Percentiles rank a stretch among this genome's conserved stretches.
phyloP scores from a whole-genome alignment of 2,888 invertebrate genomes.

The Allacma fusca region DNA sequence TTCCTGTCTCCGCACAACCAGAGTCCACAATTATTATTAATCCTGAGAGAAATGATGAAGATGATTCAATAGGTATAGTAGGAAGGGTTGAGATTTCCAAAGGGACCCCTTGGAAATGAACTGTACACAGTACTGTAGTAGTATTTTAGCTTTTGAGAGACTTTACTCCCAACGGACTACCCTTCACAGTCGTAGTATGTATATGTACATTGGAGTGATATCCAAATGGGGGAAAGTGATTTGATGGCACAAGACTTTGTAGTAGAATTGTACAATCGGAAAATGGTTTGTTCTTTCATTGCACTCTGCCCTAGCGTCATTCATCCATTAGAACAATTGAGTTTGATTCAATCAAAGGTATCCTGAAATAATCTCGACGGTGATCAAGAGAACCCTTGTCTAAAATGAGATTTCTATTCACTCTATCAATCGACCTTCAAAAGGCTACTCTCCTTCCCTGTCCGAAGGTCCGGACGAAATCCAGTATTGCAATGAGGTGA shows the following conservation, averaged over 20 bases:
- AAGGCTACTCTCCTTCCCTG: neutral
- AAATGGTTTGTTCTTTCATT: conserved; percentile 17
- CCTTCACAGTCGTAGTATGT: too few species aligned
- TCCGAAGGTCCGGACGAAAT: neutral
- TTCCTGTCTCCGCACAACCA: neutral
- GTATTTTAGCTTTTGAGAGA: too few species aligned
- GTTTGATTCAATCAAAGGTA: conserved; percentile 40
- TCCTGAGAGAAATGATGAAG: conserved; percentile 8
- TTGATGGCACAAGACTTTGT: too few species aligned
- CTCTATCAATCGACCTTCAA: conserved; percentile 4
- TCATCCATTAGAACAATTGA: conserved; percentile 44
- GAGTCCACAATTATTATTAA: neutral
- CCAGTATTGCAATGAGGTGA: neutral
- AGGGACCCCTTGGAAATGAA: too few species aligned
- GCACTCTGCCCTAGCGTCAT: conserved; percentile 26
- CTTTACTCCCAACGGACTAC: too few species aligned
- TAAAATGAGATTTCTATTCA: conserved; percentile 10
- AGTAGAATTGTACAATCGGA: neutral
- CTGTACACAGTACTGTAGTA: too few species aligned
- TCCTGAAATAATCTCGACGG: conserved; percentile 40
- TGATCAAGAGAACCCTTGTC: conserved; percentile 28
- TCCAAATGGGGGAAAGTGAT: too few species aligned
- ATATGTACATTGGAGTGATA: too few species aligned
- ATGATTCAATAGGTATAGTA: neutral
- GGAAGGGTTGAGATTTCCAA: too few species aligned